Base-by-base conservation (phyloP, 2,797 vertebrate genomes). In the Malurus splendens region DNA sequence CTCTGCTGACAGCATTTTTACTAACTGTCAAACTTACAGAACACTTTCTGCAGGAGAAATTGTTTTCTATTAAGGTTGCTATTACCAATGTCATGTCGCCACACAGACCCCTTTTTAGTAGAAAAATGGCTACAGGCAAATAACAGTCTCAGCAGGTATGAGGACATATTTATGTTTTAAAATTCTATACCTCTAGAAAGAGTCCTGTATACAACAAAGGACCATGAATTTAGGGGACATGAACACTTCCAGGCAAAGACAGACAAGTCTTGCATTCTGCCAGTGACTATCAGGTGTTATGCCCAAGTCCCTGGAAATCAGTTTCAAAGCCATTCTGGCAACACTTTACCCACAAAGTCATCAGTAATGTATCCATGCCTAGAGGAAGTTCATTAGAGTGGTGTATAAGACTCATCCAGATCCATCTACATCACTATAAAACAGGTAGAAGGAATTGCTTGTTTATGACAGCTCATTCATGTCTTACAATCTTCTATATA, bases 1-100 rank as follows among this genome's bases (percentile, higher is more conserved):
- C 61, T 87, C 76, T 85, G 51, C 80, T 92, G 86, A 94, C 85
- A 90, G 47, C 42, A 54, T 74, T 90, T 82, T 90, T 66, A 73
- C 73, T 70, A 92, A 64, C 57, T 74, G 73, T 86, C 82, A 89
- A 87, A 87, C 45, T 28, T 30, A 42, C 16, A 76, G 33, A 82
- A 87, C 5, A 17, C 42, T 82, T 84, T 75, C 44, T 72, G 28
- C 67, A 59, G 16, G 32, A 76, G 44, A 89, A 86, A 54, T 59
- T 47, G 30, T 72, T 94, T 88, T 71, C 64, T 68, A 7, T 78
- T 61, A 61, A 78, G 32, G 55, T 36, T 86, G 38, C 45, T 85
- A 64, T 19, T 59, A 71, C 15, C 51, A 71, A 57, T 18, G 27
- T 30, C 47, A 72, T n/a, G 12, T 56, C 65, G 74, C n/a, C 47